phyloP scores from a whole-genome alignment of 2,888 invertebrate genomes.

The Melanotus villosus region DNA sequence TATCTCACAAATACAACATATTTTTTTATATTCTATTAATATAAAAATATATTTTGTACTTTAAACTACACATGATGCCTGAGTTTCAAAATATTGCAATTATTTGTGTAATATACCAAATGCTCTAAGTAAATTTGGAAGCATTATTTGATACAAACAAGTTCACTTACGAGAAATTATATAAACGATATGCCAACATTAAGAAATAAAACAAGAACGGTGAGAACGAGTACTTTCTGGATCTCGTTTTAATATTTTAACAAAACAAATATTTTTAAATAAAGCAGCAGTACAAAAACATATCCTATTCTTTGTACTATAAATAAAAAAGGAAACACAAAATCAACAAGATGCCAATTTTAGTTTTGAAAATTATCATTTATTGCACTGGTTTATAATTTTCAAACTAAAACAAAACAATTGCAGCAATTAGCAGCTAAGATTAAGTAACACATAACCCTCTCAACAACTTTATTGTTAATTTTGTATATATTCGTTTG shows the following conservation, averaged over 20 bases:
- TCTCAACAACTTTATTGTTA: no score
- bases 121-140: not conserved
- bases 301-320: constrained; percentile 61
- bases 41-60: constrained; percentile 59
- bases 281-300: constrained; percentile 58
- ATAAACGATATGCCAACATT: constrained; percentile 61
- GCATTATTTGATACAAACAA: not conserved
- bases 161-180: not conserved
- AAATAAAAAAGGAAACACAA: constrained; percentile 51
- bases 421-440: not conserved
- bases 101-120: not conserved
- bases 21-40: constrained; percentile 52
- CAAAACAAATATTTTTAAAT: constrained; percentile 39
- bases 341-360: constrained; percentile 13
- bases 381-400: constrained; percentile 25
- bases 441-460: no score
- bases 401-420: constrained; percentile 12
- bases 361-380: constrained; percentile 11
- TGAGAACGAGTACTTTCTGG: constrained; percentile 6
- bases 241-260: constrained; percentile 5
- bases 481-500: no score
- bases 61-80: constrained; percentile 49
- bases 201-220: constrained; percentile 40
- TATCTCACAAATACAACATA: constrained; percentile 61
- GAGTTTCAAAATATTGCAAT: constrained; percentile 55